These are phyloP conservation scores for Gopherus evgoodei DNA, from an alignment of 2,113 vertebrate species.

Conservation along the genomic window DNA sequence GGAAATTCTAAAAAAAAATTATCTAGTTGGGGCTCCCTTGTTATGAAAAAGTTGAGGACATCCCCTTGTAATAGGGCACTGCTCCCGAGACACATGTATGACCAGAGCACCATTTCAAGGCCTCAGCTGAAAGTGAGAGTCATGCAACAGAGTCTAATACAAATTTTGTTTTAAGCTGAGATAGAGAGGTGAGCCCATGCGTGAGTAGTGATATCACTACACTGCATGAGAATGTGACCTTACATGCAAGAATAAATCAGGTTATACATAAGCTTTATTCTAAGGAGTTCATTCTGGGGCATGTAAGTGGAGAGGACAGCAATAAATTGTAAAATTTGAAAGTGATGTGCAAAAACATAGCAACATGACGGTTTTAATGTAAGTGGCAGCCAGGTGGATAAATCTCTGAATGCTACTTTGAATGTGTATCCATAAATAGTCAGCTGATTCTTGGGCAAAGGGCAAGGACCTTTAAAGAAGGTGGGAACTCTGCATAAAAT, in stretches of 20 bases:
- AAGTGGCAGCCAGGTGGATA: not conserved
- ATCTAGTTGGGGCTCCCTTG: not conserved
- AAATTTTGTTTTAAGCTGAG: not conserved
- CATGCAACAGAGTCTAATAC: not conserved
- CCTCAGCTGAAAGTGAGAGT: not conserved
- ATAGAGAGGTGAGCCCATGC: not conserved
- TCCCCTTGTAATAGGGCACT: not conserved
- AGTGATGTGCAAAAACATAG: slow-evolving; percentile 1
- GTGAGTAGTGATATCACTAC: not conserved
- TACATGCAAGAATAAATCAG: not conserved
- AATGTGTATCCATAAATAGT: not conserved
- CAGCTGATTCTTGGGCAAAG: not conserved
- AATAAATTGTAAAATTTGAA: slow-evolving; percentile 8
- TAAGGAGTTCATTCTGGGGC: not conserved
- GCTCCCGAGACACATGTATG: not conserved
- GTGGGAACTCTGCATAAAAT: not conserved
- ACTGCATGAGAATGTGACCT: fast-evolving
- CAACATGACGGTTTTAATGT: not conserved
- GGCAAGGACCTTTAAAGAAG: not conserved
- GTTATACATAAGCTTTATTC: not conserved
- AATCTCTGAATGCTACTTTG: not conserved
- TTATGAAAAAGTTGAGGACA: not conserved
- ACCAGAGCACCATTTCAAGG: not conserved
- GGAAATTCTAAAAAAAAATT: not conserved
- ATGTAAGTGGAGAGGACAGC: not conserved